Evolutionary conservation across 2,888 invertebrate species (phyloP).

Genomic region (Bursaphelenchus okinawaensis): DNA sequence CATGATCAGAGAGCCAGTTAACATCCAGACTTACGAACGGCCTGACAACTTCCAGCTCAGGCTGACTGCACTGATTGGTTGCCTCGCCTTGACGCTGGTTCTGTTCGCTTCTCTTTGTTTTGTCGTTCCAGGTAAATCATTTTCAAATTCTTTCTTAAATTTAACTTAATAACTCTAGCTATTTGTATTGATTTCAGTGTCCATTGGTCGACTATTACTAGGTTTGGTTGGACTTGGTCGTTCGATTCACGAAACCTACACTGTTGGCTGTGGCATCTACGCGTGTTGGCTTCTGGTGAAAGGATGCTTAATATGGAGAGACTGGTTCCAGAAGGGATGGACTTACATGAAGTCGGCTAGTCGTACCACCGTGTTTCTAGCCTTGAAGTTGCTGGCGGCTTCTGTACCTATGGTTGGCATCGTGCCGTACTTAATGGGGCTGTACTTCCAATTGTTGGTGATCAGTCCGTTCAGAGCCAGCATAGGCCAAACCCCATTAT

Average conservation of each 20-base stretch:
- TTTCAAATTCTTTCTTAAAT: conserved; percentile 3
- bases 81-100: conserved; percentile 79
- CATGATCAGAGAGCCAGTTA: conserved; percentile 68
- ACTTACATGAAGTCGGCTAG: conserved; percentile 25
- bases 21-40: conserved; percentile 81
- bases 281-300: conserved; percentile 83
- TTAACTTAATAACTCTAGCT: too few relatives aligned
- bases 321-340: conserved; percentile 81
- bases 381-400: conserved; percentile 52
- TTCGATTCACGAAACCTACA: conserved; percentile 67
- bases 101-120: conserved; percentile 76
- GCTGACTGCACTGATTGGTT: conserved; percentile 65
- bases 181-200: conserved; percentile 69
- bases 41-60: conserved; percentile 73
- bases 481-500: conserved; percentile 64
- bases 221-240: not conserved
- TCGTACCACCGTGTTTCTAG: not conserved
- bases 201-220: conserved; percentile 63
- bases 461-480: conserved; percentile 75
- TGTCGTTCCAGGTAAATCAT: conserved; percentile 69
- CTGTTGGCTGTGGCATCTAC: conserved; percentile 88
- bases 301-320: conserved; percentile 68
- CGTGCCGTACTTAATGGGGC: conserved; percentile 82
- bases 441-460: conserved; percentile 78
- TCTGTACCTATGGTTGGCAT: conserved; percentile 74